Evolutionary conservation across 2,888 invertebrate genomes (phyloP), one percentile per base, ranked within the genome.

Genomic region (Pediacus dermestoides): DNA sequence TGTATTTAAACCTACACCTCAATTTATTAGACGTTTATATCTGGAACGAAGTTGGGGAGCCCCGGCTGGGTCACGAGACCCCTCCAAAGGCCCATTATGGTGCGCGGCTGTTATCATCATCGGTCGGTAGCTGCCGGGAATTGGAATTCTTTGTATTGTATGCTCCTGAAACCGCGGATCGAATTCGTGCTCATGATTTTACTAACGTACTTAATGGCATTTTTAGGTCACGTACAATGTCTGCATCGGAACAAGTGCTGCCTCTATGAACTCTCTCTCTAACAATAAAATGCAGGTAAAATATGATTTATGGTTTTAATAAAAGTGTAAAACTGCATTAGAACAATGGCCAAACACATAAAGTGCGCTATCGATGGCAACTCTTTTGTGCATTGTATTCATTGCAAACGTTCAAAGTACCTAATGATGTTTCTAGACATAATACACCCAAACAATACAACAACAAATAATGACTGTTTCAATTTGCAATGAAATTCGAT

Each of bases 191-290:
- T 48, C 53, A 44, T 52, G 53, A 51, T 53, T 55, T 50, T 45
- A 45, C 48, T 44, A 44, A 46, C 50, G 55, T 50, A 52, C 47
- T 55, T 52, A 53, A 53, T 55, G 46, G 46, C 47, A 52, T 57
- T 56, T 58, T 55, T 54, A 53, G 54, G 54, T 57, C 58, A 55
- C 56, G 56, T 58, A 56, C 39, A 37, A 44, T 26, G 37, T 46
- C 40, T 26, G 39, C 34, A 13, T 14, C 16, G 31, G 37, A 44
- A 44, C 42, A 43, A 44, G 36, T 39, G 44, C 35, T 33, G 28
- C 28, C 12, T n/a, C 28, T 28, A 25, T 10, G 9, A 4, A 16
- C 25, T 31, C 34, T 16, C 33, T 34, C 18, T 22, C 27, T 21
- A 23, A 40, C 35, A 30, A 35, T 41, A 30, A 46, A 46, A 36